phyloP scores from a whole-genome alignment of 2,888 invertebrate species.

The Plagiodera versicolora region DNA sequence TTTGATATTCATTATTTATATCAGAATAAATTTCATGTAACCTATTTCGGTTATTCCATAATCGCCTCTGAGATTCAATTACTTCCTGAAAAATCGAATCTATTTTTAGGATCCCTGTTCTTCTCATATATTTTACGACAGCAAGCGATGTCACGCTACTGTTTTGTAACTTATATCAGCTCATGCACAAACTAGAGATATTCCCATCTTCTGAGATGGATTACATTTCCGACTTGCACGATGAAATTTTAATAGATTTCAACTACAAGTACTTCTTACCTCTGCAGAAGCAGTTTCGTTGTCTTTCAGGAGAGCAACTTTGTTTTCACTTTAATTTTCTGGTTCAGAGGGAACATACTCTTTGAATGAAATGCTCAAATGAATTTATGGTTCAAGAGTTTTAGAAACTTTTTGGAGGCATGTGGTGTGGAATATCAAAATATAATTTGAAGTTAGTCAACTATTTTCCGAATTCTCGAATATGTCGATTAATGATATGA shows the following conservation, averaged over 20 bases:
- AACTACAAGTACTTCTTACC: conserved; percentile 22
- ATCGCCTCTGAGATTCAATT: no score
- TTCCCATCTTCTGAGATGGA: conserved; percentile 37
- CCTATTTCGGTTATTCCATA: no score
- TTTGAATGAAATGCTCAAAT: background rate
- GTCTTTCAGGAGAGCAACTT: conserved; percentile 3
- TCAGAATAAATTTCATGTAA: no score
- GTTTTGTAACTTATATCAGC: conserved; percentile 19
- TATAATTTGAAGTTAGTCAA: background rate
- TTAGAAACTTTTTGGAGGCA: background rate
- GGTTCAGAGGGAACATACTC: conserved; percentile 12
- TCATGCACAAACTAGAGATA: conserved; percentile 44
- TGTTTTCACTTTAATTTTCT: conserved; percentile 27
- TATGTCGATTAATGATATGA: no score
- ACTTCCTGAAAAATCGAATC: no score
- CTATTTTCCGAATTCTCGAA: no score
- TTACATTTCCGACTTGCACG: conserved; percentile 32
- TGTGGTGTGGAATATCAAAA: background rate
- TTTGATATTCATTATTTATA: no score
- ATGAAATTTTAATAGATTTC: conserved; percentile 38
- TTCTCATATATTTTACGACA: background rate
- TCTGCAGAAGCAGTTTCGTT: conserved; percentile 1
- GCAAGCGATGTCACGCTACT: background rate
- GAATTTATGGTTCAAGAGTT: background rate
- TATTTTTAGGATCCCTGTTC: no score